A percentile compares a stretch with the other conserved stretches of the same genome.
phyloP scores from a whole-genome alignment of 2,113 vertebrate species.

The Morone saxatilis region DNA sequence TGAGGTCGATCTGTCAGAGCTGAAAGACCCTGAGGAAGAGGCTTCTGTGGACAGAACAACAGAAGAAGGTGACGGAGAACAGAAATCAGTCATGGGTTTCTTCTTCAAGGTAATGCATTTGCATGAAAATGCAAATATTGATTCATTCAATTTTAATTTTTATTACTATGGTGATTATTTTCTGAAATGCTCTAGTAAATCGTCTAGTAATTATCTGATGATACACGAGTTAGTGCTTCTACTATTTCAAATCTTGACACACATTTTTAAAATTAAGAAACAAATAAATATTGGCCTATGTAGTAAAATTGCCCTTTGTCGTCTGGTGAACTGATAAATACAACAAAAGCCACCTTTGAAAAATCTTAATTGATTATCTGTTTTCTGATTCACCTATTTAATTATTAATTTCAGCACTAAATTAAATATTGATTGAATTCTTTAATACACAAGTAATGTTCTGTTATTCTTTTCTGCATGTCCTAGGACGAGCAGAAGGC shows the following conservation, averaged over 20 bases:
- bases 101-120: slow-evolving; percentile 93
- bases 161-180: background rate
- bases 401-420: background rate
- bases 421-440: background rate
- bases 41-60: slow-evolving; percentile 72
- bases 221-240: no score
- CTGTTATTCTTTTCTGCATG: background rate
- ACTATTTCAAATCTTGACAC: no score
- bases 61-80: slow-evolving; percentile 85
- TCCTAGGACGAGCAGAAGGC: slow-evolving; percentile 95
- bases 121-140: background rate
- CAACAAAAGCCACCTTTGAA: background rate
- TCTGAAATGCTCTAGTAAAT: no score
- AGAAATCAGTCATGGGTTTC: slow-evolving; percentile 94
- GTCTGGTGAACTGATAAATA: background rate
- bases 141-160: background rate
- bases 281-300: no score
- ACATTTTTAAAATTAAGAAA: no score
- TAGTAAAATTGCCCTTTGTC: no score
- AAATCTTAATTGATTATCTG: background rate
- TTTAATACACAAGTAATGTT: background rate
- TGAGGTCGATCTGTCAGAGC: slow-evolving; percentile 93
- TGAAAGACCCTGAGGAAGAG: slow-evolving; percentile 87
- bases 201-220: no score
- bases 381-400: background rate